phyloP scores from a whole-genome alignment of 2,888 invertebrate species.

The Glyphotaelius pellucidus region DNA sequence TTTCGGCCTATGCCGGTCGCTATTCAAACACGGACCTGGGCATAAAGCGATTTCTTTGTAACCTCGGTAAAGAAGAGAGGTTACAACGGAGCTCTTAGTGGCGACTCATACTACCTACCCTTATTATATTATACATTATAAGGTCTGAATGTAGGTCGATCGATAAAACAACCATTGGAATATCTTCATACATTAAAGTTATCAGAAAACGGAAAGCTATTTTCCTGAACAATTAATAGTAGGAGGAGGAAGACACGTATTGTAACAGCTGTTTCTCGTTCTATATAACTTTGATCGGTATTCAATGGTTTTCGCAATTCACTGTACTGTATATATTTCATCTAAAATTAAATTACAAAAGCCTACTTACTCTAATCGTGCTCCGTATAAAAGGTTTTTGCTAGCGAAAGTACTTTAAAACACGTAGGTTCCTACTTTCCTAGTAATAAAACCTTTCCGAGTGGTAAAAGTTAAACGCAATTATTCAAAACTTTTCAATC shows the following conservation, averaged over 20 bases:
- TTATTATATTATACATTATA: background rate
- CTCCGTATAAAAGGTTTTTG: constrained; percentile 2
- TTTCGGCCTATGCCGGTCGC: too few species aligned
- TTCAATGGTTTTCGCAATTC: background rate
- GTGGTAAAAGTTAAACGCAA: constrained; percentile 6
- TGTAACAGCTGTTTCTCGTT: background rate
- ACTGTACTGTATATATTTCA: background rate
- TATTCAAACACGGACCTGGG: too few species aligned
- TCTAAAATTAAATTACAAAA: background rate
- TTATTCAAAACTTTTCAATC: constrained; percentile 39
- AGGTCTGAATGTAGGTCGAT: background rate
- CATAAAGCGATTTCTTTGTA: background rate
- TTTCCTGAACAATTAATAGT: background rate
- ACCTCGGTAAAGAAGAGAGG: background rate
- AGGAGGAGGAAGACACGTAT: too few species aligned
- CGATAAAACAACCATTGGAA: constrained; percentile 7
- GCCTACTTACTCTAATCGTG: background rate
- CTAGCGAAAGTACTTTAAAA: constrained; percentile 12
- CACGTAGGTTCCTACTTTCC: constrained; percentile 8
- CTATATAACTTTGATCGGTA: background rate
- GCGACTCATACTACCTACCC: background rate
- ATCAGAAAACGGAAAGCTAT: background rate
- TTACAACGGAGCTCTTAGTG: background rate
- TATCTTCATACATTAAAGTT: background rate
- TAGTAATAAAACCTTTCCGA: constrained; percentile 28